Base-by-base conservation (phyloP, 2,888 invertebrate species). In the Drosophila gaucha region DNA sequence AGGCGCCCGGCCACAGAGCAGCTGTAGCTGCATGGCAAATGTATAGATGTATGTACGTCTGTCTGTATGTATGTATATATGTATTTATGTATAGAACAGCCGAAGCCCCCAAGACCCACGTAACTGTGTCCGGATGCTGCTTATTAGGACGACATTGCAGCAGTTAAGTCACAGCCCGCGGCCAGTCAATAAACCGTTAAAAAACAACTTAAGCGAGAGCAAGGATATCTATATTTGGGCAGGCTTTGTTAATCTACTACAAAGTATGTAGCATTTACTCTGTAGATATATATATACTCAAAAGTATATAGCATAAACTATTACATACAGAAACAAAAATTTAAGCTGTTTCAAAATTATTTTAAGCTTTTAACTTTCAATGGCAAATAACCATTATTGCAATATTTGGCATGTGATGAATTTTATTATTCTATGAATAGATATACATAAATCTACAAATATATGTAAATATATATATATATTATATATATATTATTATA, bases 111-210 rank as follows among this genome's bases (percentile, higher is more conserved):
- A 31, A 46, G 41, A 22, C 28, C 56, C 59, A 62, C 62, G 49
- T 67, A 62, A 44, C 20, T 14, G 55, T 39, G 52, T 38, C 65
- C 75, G 75, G 75, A 76, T 76, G 62, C 58, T 57, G 75, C 80
- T 83, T 80, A 80, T 80, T 80, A 80, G 78, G 62, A 59, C 80
- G 80, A 76, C 84, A 84, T 73, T 80, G 80, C 77, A 77, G 88
- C 84, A 74, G 78, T 78, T 78, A 85, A 78, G 74, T 73, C 78
- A 63, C 73, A 67, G 89, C 88, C 82, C 77, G 89, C 82, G 88
- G 89, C 83, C 69, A 84, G 77, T 87, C 90, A 89, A 88, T 88
- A 90, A 89, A 89, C 86, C 88, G 83, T 82, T 86, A 86, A 89
- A 83, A 79, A 83, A 79, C 50, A 75, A 83, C 85, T 78, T 67